A percentile compares a stretch with the other conserved stretches of the same genome.
Conservation (phyloP, 2,888 invertebrate genomes). For the Synanthedon andrenaeformis region DNA sequence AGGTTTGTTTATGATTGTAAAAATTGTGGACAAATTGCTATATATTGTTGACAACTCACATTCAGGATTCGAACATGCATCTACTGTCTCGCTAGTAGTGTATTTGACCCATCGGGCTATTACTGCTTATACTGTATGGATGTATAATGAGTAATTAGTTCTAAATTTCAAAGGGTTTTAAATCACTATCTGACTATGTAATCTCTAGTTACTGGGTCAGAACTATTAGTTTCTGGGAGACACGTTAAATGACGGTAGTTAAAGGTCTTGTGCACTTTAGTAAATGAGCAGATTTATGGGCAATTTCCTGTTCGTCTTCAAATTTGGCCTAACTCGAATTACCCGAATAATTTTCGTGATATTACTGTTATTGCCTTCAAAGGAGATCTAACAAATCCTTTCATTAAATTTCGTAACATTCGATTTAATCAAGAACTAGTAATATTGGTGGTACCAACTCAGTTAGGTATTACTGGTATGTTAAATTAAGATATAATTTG, state of each 20-base stretch:
- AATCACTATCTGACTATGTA: not conserved
- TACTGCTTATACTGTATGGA: not conserved
- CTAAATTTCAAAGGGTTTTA: not conserved
- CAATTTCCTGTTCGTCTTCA: conserved; percentile 1
- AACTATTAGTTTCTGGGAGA: conserved; percentile 1
- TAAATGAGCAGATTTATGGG: conserved; percentile 22
- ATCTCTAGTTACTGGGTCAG: not conserved
- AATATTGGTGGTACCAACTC: too few relatives aligned
- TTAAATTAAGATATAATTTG: too few relatives aligned
- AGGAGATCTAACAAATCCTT: not conserved
- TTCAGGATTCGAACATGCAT: too few relatives aligned
- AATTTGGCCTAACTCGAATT: not conserved
- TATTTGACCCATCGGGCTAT: not conserved
- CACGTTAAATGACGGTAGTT: conserved; percentile 20
- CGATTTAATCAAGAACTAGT: too few relatives aligned
- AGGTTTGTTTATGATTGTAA: too few relatives aligned
- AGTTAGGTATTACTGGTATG: too few relatives aligned
- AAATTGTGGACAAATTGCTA: too few relatives aligned
- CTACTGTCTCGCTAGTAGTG: too few relatives aligned
- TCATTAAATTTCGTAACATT: not conserved
- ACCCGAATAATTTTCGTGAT: not conserved
- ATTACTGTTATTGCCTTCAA: not conserved
- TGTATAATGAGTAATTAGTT: not conserved
- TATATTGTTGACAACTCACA: too few relatives aligned
- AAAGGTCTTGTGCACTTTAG: conserved; percentile 21